These are phyloP conservation scores for Perizoma flavofasciatum DNA, from an alignment of 2,888 invertebrate species.

Conservation along the genomic window DNA sequence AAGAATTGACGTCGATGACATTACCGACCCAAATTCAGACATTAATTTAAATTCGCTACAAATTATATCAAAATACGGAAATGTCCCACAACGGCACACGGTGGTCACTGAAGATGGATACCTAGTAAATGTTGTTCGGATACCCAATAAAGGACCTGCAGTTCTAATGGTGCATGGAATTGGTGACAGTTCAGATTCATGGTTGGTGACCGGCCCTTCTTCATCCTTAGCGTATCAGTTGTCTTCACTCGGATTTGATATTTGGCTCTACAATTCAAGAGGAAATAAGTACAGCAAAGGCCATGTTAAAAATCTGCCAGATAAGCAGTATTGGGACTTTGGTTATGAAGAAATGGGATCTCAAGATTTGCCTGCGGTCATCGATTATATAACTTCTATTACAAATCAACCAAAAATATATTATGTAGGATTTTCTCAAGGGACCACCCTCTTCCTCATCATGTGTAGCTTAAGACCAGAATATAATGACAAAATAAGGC, in stretches of 20 bases:
- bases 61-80: constrained; percentile 62
- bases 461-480: constrained; percentile 66
- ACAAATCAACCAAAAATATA: constrained; percentile 55
- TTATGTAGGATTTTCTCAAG: constrained; percentile 76
- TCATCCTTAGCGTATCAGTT: constrained; percentile 64
- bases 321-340: constrained; percentile 67
- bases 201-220: constrained; percentile 66
- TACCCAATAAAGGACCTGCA: constrained; percentile 63
- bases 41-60: constrained; percentile 63
- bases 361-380: constrained; percentile 65
- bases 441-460: constrained; percentile 68
- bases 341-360: constrained; percentile 73
- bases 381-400: constrained; percentile 61
- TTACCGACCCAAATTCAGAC: constrained; percentile 51
- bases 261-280: constrained; percentile 71
- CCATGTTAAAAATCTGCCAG: constrained; percentile 51
- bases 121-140: constrained; percentile 58
- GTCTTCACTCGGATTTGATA: constrained; percentile 63
- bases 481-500: constrained; percentile 66
- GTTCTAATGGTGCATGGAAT: constrained; percentile 70
- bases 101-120: constrained; percentile 70
- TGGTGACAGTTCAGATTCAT: constrained; percentile 72
- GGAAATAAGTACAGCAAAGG: constrained; percentile 72
- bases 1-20: constrained; percentile 30
- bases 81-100: constrained; percentile 54